Evolutionary conservation across 2,113 vertebrate species (phyloP), one percentile per base, ranked within the genome.

Genomic region (Coptodon rendalli): DNA sequence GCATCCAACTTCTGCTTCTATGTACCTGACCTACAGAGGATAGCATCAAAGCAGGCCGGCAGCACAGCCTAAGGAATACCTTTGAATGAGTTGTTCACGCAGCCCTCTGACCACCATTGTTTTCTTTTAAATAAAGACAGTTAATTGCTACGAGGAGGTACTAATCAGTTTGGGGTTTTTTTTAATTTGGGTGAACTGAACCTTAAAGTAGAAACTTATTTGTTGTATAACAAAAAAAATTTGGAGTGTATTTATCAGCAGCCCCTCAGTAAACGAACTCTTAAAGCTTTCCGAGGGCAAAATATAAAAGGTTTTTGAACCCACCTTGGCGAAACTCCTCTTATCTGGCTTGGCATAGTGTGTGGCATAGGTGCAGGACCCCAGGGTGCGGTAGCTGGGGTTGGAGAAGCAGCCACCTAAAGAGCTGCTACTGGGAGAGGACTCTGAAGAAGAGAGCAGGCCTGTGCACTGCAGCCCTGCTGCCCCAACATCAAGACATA

Each of bases 351-450:
- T 97, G 97, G 96, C 91, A 95, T 97, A 97, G 95, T 95, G 96
- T 3, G 96, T 94, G 91, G 98, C 95, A 93, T 96, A 96, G 86
- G 94, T 95, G 92, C 97, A 97, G 29, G 94, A 92, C 6, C 96
- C 96, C 94, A 98, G 95, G 68, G 97, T 96, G 90, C 95, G 97
- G 97, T 98, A 98, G 96, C 96, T 97, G 73, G 97, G 97, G 92
- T 98, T 98, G 95, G 97, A 97, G 97, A 98, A 97, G 94, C 97
- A 97, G 83, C 96, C 96, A 86, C 96, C 95, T 38, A 54, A 53
- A 4, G 93, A 78, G 86, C 87, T 88, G 93, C 24, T 89, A 29
- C 95, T 96, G 87, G 95, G 97, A 91, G 97, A 97, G 57, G 97
- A 84, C 92, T 98, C 97, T 97, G 96, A 38, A 56, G 94, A 95